Evolutionary conservation across 2,888 invertebrate species (phyloP).

Genomic region (Atrina japonica): DNA sequence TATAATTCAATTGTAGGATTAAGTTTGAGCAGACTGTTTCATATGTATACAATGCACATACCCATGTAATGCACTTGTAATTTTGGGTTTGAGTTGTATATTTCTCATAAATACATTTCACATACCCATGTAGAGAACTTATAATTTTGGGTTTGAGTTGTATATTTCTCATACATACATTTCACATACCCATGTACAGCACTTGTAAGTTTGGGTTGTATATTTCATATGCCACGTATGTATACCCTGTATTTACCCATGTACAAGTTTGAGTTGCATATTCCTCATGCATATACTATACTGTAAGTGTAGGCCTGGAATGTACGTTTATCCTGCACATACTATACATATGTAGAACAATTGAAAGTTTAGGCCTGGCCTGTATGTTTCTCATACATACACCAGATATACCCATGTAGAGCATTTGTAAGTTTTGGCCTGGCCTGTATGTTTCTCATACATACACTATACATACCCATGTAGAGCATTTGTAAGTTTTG

Average conservation of each 20-base stretch:
- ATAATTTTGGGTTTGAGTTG: no score
- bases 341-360: background rate
- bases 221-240: no score
- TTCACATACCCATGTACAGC: constrained; percentile 87
- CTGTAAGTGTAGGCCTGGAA: background rate
- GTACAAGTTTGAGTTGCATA: no score
- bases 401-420: background rate
- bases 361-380: background rate
- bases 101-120: background rate
- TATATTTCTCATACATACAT: no score
- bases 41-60: background rate
- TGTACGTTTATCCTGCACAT: no score
- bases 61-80: background rate
- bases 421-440: background rate
- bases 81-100: no score
- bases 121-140: constrained; percentile 89
- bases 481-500: background rate
- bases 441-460: background rate
- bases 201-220: constrained; percentile 87
- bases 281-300: no score
- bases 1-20: background rate
- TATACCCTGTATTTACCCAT: constrained; percentile 84
- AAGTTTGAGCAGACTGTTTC: background rate
- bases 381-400: no score
- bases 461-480: background rate